Evolutionary conservation across 2,113 vertebrate genomes (phyloP).

Genomic region (Petroica traversi): DNA sequence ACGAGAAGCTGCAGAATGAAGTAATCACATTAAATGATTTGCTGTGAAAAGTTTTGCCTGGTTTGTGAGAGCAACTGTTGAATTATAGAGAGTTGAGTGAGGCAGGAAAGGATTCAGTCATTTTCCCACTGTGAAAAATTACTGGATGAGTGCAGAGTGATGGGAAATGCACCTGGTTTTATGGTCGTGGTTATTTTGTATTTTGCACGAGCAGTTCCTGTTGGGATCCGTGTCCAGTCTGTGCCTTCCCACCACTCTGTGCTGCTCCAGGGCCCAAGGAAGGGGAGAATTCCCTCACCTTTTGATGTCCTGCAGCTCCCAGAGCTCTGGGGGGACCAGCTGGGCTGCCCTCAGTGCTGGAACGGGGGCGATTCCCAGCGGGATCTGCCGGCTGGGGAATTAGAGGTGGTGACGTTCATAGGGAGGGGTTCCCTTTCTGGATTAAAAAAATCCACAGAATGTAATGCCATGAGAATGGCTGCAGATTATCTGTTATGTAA

Average conservation of each 20-base stretch:
- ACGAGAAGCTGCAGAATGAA: conserved; percentile 82
- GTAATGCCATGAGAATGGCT: conserved; percentile 19
- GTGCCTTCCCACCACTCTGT: background rate
- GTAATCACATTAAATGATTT: conserved; percentile 70
- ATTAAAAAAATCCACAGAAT: background rate
- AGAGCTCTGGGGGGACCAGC: background rate
- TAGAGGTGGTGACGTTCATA: background rate
- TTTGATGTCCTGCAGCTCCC: background rate
- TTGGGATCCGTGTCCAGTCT: background rate
- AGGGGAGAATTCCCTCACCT: background rate
- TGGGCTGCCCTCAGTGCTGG: background rate
- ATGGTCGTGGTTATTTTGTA: fast-evolving
- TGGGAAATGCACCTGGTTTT: background rate
- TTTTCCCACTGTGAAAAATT: background rate
- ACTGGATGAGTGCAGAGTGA: background rate
- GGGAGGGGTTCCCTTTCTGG: background rate
- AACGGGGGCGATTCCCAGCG: background rate
- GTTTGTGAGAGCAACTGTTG: background rate
- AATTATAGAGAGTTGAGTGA: background rate
- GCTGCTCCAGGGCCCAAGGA: background rate
- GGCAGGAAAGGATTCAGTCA: background rate
- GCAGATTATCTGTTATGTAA: conserved; percentile 69
- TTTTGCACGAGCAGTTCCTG: background rate
- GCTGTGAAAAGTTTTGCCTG: background rate
- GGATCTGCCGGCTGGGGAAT: background rate